Evolutionary conservation across 2,797 vertebrate genomes (phyloP).

Genomic region (Xenops minutus): DNA sequence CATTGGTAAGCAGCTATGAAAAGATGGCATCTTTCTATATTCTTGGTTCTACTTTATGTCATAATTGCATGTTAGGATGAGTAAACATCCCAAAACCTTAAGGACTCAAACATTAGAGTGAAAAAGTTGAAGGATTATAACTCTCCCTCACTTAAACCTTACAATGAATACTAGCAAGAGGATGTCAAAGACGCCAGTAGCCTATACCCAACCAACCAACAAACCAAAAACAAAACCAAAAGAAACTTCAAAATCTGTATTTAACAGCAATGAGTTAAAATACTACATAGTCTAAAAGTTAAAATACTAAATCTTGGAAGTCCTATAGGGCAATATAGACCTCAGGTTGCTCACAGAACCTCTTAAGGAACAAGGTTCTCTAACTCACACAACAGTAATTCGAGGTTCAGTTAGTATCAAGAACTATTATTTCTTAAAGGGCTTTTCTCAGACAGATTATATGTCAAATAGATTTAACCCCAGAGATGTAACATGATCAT

Average conservation of each 20-base stretch:
- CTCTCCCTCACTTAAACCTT: not conserved
- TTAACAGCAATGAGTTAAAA: not conserved
- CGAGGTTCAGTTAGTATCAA: conserved; percentile 17
- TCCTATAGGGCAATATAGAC: not conserved
- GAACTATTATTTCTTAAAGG: conserved; percentile 7
- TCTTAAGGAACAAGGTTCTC: not conserved
- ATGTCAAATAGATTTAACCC: conserved; percentile 46
- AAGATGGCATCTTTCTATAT: not conserved
- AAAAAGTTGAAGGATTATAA: not conserved
- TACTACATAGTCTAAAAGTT: not conserved
- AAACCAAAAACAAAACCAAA: not conserved
- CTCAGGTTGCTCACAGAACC: not conserved
- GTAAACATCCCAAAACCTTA: not conserved
- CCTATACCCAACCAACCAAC: not conserved
- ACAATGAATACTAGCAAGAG: not conserved
- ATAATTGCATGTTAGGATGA: not conserved
- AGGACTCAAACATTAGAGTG: not conserved
- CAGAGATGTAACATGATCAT: conserved; percentile 42
- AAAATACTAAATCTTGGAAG: not conserved
- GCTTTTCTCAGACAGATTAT: conserved; percentile 34
- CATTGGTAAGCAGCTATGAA: not conserved
- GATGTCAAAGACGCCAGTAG: not conserved
- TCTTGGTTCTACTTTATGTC: not conserved
- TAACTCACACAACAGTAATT: conserved; percentile 8
- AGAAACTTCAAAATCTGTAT: not conserved